Percentiles rank a stretch among this genome's conserved stretches.
phyloP scores from a whole-genome alignment of 2,113 vertebrate species.

The Ailuropoda melanoleuca region DNA sequence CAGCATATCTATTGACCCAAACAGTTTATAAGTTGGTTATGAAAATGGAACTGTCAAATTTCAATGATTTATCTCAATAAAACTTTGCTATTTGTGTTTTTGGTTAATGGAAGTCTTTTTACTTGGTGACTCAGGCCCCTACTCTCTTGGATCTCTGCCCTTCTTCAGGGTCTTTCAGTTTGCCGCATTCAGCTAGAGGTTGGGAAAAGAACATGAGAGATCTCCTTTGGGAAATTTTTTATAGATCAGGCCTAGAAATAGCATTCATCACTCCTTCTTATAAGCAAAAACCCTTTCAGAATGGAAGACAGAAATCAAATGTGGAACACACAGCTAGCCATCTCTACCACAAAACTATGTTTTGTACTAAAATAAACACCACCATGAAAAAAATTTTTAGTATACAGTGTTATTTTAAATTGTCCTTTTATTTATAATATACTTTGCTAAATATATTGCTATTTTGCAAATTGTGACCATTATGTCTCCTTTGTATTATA shows the following conservation, averaged over 20 bases:
- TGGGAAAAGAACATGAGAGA: neutral
- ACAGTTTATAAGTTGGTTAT: neutral
- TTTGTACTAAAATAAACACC: constrained; percentile 25
- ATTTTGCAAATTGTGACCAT: neutral
- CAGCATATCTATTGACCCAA: neutral
- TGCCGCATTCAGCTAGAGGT: neutral
- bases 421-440: neutral
- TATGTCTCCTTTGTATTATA: neutral
- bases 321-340: neutral
- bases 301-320: neutral
- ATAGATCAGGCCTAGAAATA: neutral
- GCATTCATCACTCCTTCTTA: neutral
- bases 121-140: neutral
- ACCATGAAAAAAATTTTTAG: neutral
- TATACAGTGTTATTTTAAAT: neutral
- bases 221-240: neutral
- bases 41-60: neutral
- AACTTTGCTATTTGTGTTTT: neutral
- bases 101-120: neutral
- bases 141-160: neutral
- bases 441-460: neutral
- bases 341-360: neutral
- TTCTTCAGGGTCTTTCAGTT: neutral
- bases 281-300: neutral
- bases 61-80: neutral